Base-by-base conservation (phyloP, 2,888 invertebrate species). In the Sabatieria punctata region DNA sequence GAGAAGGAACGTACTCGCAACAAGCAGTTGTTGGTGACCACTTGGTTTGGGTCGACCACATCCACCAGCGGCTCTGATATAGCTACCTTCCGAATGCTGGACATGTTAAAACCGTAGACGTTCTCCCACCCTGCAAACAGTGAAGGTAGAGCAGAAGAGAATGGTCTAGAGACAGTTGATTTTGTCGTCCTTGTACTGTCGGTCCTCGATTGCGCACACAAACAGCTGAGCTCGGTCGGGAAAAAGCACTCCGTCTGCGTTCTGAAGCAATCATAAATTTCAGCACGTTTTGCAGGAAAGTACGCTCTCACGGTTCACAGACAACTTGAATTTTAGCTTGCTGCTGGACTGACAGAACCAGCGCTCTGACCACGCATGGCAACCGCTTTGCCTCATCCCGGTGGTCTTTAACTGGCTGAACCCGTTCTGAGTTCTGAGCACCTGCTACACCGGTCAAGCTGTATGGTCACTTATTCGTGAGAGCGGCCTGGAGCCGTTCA, bases 21-120 rank as follows among this genome's bases (percentile, higher is more conserved):
- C 55, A 93, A 73, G 68, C 83, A 85, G 40, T 89, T 82, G 64
- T 86, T 89, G 2, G 95, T 85, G 38, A 95, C 93, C 48, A 97
- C 86, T 75, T 97, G 95, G 65, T 91, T 93, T 2, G 89, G 85
- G 68, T 99, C 95, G 1, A 97, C 97, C 15, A 93, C 86, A 69
- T 99, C 97, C 0, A 99, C 97, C 1, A 99, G 74, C 0, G 97
- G 97, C 70, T 99, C 97, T 33, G 85, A 84, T 55, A 97, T 89
- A 19, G 97, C 97, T 51, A 95, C 88, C 71, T 91, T 85, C 45
- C 93, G 76, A 65, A 99, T 95, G 57, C 86, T 86, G 58, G 86
- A 88, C 97, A 99, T 99, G 69, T 99, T 86, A 65, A 99, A 99
- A 43, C 97, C 97, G 63, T 99, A 97, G 1, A 99, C 97, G 71